phyloP scores from a whole-genome alignment of 2,797 vertebrate genomes.

The Coregonus suidteri region DNA sequence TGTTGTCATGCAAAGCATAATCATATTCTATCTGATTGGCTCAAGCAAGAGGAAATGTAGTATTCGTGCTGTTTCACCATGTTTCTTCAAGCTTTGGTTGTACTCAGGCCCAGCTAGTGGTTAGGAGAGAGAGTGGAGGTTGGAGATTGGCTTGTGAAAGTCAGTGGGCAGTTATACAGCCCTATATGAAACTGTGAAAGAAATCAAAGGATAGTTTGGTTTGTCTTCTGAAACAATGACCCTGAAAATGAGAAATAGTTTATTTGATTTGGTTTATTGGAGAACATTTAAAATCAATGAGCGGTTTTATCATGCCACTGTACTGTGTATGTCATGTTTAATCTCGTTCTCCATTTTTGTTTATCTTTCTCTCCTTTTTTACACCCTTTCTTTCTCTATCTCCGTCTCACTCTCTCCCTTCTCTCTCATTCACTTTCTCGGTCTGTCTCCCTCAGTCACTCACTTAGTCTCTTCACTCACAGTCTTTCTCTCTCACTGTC shows the following conservation, averaged over 20 bases:
- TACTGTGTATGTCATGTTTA: slow-evolving; percentile 3
- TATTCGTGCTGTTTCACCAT: neutral
- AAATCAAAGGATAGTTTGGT: slow-evolving; percentile 8
- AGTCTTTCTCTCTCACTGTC: neutral
- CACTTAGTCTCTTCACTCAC: slow-evolving; percentile 20
- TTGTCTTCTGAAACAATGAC: slow-evolving; percentile 19
- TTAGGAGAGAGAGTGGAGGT: slow-evolving; percentile 7
- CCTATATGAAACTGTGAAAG: neutral
- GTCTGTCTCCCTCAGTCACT: neutral
- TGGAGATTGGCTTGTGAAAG: slow-evolving; percentile 3
- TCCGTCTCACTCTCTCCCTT: slow-evolving; percentile 5
- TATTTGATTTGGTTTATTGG: slow-evolving; percentile 36
- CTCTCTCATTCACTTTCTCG: neutral
- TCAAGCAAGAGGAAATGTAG: slow-evolving; percentile 9
- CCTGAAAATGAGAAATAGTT: slow-evolving; percentile 34
- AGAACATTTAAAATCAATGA: slow-evolving; percentile 33
- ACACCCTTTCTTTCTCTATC: neutral
- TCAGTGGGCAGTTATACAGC: neutral
- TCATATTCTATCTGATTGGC: slow-evolving; percentile 6
- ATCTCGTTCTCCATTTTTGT: neutral
- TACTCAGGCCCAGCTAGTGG: neutral
- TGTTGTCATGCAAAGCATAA: slow-evolving; percentile 5
- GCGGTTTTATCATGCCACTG: slow-evolving; percentile 49
- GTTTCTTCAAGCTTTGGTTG: neutral
- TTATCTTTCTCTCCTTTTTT: neutral